phyloP scores from a whole-genome alignment of 2,888 invertebrate genomes.

The Stictocephala bisonia region DNA sequence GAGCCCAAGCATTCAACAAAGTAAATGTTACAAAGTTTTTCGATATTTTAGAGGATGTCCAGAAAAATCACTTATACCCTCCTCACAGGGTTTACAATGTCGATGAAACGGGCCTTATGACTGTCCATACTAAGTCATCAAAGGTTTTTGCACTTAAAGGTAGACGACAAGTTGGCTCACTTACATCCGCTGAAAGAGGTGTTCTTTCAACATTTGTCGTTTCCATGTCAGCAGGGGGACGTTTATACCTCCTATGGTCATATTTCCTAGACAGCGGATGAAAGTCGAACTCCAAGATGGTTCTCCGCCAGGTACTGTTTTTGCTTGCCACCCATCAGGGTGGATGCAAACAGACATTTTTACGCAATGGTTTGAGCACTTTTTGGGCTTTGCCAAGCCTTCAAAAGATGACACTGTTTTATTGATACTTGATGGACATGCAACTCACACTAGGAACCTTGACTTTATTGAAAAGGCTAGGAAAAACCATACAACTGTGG shows the following conservation, averaged over 20 bases:
- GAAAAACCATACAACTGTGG: slow-evolving; percentile 60
- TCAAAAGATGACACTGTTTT: slow-evolving; percentile 58
- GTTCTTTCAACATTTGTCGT: slow-evolving; percentile 41
- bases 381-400: slow-evolving; percentile 60
- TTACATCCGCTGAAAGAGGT: slow-evolving; percentile 43
- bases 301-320: slow-evolving; percentile 60
- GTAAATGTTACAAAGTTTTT: slow-evolving; percentile 50
- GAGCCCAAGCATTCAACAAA: slow-evolving; percentile 50
- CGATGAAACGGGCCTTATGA: slow-evolving; percentile 62
- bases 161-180: slow-evolving; percentile 61
- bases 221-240: slow-evolving; percentile 41
- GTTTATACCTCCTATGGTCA: slow-evolving; percentile 35
- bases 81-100: slow-evolving; percentile 61
- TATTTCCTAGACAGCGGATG: slow-evolving; percentile 61
- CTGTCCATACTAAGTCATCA: slow-evolving; percentile 60
- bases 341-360: slow-evolving; percentile 60
- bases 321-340: slow-evolving; percentile 58
- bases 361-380: slow-evolving; percentile 61
- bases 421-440: slow-evolving; percentile 62
- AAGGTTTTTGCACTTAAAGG: slow-evolving; percentile 60
- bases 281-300: slow-evolving; percentile 58
- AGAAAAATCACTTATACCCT: slow-evolving; percentile 55
- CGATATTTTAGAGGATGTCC: slow-evolving; percentile 43
- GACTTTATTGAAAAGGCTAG: slow-evolving; percentile 60
- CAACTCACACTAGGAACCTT: slow-evolving; percentile 60